These are phyloP conservation scores for Gymnogyps californianus DNA, from an alignment of 2,113 vertebrate genomes.

Conservation along the genomic window DNA sequence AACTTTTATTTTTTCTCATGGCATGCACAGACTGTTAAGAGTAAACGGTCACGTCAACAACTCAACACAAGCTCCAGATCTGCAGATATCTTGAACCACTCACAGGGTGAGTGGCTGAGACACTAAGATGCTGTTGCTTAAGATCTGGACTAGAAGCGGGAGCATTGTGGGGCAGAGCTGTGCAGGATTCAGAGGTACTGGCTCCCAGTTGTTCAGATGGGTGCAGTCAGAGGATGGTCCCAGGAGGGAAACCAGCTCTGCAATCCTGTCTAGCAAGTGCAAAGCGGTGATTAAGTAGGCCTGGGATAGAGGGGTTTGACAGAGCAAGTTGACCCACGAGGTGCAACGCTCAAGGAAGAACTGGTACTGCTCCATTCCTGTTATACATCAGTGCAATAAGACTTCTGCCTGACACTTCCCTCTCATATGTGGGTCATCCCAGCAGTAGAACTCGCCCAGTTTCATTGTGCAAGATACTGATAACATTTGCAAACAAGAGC, in stretches of 20 bases:
- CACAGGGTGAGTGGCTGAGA: neutral
- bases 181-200: neutral
- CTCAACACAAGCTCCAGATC: neutral
- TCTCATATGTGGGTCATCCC: neutral
- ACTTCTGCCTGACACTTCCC: neutral
- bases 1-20: neutral
- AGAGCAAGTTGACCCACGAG: neutral
- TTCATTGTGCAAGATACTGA: slow-evolving; percentile 6
- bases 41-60: neutral
- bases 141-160: neutral
- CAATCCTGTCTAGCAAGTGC: neutral
- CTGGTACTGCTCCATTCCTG: slow-evolving; percentile 28
- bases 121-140: neutral
- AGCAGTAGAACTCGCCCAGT: neutral
- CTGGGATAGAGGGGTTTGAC: neutral
- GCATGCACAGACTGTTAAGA: neutral
- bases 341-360: neutral
- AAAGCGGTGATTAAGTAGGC: neutral
- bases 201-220: neutral
- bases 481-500: slow-evolving; percentile 22
- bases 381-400: neutral
- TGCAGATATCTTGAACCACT: neutral
- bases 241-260: neutral
- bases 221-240: neutral
- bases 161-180: neutral